phyloP scores from a whole-genome alignment of 2,113 vertebrate genomes.

The Bos taurus region ARS-UCD2.0 NC_037345.1:65145501-65146000 shows the following conservation, averaged over 20 bases:
- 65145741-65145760: neutral
- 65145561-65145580: neutral
- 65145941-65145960: neutral
- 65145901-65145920: neutral
- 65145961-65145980: neutral
- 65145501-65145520: neutral
- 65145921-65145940: neutral
- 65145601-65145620: no score
- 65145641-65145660: neutral
- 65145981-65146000: neutral
- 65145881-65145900: neutral
- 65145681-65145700: neutral
- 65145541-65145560: neutral
- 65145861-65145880: neutral
- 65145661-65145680: neutral
- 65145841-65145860: neutral
- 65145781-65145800: neutral
- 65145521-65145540: neutral
- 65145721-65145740: neutral
- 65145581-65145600: neutral
- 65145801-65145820: neutral
- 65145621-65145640: neutral
- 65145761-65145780: neutral
- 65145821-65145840: neutral
- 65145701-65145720: neutral